Percentiles rank a stretch among this genome's conserved stretches.
Conservation (phyloP, 1,140 invertebrate species). For the Caenorhabditis tropicalis region DNA sequence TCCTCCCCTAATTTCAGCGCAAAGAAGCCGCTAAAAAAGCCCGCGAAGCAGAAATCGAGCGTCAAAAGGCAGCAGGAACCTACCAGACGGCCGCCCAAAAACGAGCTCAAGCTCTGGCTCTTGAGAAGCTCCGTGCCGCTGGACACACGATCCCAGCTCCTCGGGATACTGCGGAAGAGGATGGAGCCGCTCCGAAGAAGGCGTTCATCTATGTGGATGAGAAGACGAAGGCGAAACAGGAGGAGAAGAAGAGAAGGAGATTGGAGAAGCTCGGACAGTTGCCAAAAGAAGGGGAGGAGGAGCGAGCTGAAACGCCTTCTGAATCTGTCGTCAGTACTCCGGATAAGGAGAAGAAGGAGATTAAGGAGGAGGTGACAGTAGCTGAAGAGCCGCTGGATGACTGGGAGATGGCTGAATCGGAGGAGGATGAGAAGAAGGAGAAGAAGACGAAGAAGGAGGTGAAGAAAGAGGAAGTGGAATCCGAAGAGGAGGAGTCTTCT, state of each 20-base stretch:
- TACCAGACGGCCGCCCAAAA: constrained; percentile 54
- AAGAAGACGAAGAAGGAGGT: not conserved
- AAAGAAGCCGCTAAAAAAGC: constrained; percentile 39
- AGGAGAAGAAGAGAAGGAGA: constrained; percentile 22
- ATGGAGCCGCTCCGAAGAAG: constrained; percentile 25
- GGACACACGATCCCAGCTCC: constrained; percentile 13
- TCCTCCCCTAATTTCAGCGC: constrained; percentile 5
- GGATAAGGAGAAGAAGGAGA: not conserved
- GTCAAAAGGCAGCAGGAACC: constrained; percentile 69
- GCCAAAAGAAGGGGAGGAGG: not conserved
- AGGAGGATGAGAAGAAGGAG: not conserved
- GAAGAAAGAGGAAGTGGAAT: not conserved
- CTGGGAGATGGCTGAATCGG: constrained; percentile 52
- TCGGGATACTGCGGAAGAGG: not conserved
- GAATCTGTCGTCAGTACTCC: not conserved
- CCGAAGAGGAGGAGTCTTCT: constrained; percentile 48
- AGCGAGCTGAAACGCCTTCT: not conserved
- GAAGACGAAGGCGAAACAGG: constrained; percentile 43
- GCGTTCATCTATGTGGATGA: constrained; percentile 43
- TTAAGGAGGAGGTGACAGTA: no score
- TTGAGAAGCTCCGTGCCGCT: constrained; percentile 36
- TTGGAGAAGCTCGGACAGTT: constrained; percentile 42
- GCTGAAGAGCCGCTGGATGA: constrained; percentile 45
- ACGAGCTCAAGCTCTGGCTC: constrained; percentile 18
- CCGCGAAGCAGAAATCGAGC: constrained; percentile 47